Evolutionary conservation across 2,113 vertebrate species (phyloP).

Genomic region (Percina caprodes): DNA sequence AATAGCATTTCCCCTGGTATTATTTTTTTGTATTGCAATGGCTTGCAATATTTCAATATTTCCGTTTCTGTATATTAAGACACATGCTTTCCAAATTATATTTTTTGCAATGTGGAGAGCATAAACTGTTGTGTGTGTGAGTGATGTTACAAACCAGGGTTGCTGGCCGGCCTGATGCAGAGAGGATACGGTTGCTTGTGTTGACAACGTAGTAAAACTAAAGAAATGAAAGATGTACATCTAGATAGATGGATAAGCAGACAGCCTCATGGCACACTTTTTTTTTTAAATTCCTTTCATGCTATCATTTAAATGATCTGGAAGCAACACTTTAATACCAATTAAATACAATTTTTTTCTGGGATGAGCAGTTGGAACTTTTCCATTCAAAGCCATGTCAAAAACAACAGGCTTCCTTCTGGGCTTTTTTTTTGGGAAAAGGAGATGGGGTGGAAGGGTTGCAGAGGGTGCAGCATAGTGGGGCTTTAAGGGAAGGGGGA

Average conservation of each 20-base stretch:
- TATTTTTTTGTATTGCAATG: conserved; percentile 63
- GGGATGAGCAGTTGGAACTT: conserved; percentile 55
- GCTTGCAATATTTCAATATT: conserved; percentile 57
- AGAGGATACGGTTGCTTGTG: conserved; percentile 70
- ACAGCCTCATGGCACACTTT: not conserved
- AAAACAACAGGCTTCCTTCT: conserved; percentile 74
- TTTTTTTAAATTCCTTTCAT: conserved; percentile 8
- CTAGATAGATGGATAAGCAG: conserved; percentile 42
- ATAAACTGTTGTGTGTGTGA: conserved; percentile 48
- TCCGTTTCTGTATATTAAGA: conserved; percentile 36
- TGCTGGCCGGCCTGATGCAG: conserved; percentile 49
- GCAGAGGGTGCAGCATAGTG: conserved; percentile 45
- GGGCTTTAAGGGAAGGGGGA: conserved; percentile 54
- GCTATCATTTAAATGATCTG: conserved; percentile 25
- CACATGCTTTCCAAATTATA: conserved; percentile 19
- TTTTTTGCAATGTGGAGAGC: conserved; percentile 24
- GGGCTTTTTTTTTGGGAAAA: conserved; percentile 55
- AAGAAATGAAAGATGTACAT: conserved; percentile 46
- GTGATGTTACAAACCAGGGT: conserved; percentile 59
- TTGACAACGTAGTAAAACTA: conserved; percentile 73
- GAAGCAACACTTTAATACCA: conserved; percentile 24
- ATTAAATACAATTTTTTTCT: conserved; percentile 19
- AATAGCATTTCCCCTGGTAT: conserved; percentile 40
- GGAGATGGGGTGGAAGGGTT: conserved; percentile 51
- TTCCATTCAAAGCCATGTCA: conserved; percentile 57